Conservation (phyloP, 2,797 vertebrate genomes). For the Neostethus bicornis region DNA sequence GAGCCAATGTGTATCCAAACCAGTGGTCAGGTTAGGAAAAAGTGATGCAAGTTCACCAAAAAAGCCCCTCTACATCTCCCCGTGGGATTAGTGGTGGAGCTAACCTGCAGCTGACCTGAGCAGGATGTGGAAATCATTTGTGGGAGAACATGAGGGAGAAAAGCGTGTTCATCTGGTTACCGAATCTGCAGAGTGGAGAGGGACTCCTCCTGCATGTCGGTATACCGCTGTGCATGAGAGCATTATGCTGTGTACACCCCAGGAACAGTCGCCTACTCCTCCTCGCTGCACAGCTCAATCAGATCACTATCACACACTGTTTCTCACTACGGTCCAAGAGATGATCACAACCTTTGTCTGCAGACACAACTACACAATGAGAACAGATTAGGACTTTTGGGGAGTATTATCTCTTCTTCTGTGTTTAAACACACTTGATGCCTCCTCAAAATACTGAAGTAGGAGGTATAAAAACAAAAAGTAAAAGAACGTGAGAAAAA, state of each 20-base stretch:
- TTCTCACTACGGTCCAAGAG: slow-evolving; percentile 46
- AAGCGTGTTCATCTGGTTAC: slow-evolving; percentile 65
- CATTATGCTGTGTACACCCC: slow-evolving; percentile 24
- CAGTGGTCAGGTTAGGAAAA: slow-evolving; percentile 38
- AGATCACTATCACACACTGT: slow-evolving; percentile 64
- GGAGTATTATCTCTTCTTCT: no score
- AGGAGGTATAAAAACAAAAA: background rate
- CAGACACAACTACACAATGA: slow-evolving; percentile 25
- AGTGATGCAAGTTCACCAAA: slow-evolving; percentile 34
- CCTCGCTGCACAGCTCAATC: slow-evolving; percentile 54
- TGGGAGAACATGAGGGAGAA: slow-evolving; percentile 42
- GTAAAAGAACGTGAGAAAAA: no score
- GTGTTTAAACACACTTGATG: no score
- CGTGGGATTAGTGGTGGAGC: slow-evolving; percentile 51
- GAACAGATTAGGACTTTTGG: no score
- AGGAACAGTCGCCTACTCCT: slow-evolving; percentile 54
- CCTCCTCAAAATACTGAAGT: no score
- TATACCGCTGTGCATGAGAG: slow-evolving; percentile 24
- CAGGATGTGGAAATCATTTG: slow-evolving; percentile 68
- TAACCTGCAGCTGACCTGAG: slow-evolving; percentile 64
- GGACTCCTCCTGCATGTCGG: slow-evolving; percentile 62
- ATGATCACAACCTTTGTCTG: slow-evolving; percentile 38
- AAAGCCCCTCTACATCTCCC: slow-evolving; percentile 28
- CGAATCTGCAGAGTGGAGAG: slow-evolving; percentile 54
- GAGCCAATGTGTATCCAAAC: slow-evolving; percentile 42